A percentile compares a stretch with the other conserved stretches of the same genome.
These are phyloP conservation scores for Euproctis similis DNA, from an alignment of 2,888 invertebrate genomes.

Conservation along the genomic window DNA sequence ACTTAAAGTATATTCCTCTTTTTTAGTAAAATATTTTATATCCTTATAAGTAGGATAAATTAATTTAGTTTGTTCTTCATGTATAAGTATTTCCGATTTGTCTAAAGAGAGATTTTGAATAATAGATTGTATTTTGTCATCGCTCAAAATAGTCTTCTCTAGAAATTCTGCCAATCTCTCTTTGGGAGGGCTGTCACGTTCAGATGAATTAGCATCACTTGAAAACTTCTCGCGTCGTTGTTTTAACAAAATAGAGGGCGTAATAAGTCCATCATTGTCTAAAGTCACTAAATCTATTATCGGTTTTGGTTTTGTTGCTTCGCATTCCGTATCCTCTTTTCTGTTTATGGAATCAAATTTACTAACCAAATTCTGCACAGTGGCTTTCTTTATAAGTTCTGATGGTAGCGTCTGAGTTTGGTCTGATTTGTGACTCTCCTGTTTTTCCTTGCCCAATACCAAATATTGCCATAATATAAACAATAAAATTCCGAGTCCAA, in stretches of 20 bases:
- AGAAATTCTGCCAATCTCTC: conserved; percentile 61
- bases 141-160: conserved; percentile 63
- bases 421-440: conserved; percentile 13
- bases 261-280: conserved; percentile 20
- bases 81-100: conserved; percentile 33
- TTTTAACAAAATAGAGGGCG: conserved; percentile 33
- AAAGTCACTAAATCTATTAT: conserved; percentile 5
- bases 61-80: conserved; percentile 22
- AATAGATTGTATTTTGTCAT: conserved; percentile 64
- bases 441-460: conserved; percentile 22
- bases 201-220: conserved; percentile 22
- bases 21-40: conserved; percentile 21
- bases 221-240: conserved; percentile 30
- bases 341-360: conserved; percentile 3
- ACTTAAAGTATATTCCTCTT: conserved; percentile 27
- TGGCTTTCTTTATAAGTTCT: conserved; percentile 3
- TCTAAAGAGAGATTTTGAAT: conserved; percentile 63
- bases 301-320: conserved; percentile 7
- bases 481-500: conserved; percentile 50
- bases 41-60: conserved; percentile 20
- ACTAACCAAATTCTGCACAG: conserved; percentile 1
- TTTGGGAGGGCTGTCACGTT: conserved; percentile 63
- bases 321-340: conserved; percentile 4
- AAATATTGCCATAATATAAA: conserved; percentile 58
- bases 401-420: conserved; percentile 4